These are phyloP conservation scores for Heliocidaris erythrogramma DNA, from an alignment of 35 echinoderm and acorn worm species.

Conservation along the genomic window DNA sequence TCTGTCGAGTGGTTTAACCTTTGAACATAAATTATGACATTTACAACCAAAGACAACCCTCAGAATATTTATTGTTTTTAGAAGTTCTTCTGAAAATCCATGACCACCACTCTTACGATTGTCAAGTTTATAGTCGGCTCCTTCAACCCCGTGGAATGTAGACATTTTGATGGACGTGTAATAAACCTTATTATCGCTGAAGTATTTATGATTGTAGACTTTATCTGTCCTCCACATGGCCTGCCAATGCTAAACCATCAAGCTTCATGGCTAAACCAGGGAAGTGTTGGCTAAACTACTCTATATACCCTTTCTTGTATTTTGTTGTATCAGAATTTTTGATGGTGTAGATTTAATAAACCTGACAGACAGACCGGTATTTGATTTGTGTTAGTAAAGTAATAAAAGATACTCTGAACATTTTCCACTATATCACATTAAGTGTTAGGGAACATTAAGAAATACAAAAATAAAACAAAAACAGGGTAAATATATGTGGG, in stretches of 20 bases:
- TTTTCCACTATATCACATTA: no score
- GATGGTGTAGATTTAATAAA: no score
- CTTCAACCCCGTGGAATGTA: background rate
- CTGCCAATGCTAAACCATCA: background rate
- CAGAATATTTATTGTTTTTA: background rate
- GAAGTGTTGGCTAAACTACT: no score
- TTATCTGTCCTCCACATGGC: background rate
- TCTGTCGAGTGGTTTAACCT: background rate
- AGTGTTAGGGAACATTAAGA: no score
- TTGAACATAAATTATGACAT: background rate
- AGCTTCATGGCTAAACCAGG: no score
- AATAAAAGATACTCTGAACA: no score
- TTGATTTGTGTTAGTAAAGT: no score
- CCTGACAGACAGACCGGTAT: no score
- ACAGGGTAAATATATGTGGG: no score
- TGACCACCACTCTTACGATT: background rate
- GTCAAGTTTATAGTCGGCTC: background rate
- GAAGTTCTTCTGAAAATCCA: background rate
- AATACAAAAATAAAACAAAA: no score
- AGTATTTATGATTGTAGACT: background rate
- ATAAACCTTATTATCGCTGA: background rate
- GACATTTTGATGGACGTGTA: background rate
- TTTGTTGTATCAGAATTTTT: no score
- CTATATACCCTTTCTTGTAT: no score
- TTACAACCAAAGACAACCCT: background rate